Base-by-base conservation (phyloP, 2,888 invertebrate species). In the Pegoplata infirma region DNA sequence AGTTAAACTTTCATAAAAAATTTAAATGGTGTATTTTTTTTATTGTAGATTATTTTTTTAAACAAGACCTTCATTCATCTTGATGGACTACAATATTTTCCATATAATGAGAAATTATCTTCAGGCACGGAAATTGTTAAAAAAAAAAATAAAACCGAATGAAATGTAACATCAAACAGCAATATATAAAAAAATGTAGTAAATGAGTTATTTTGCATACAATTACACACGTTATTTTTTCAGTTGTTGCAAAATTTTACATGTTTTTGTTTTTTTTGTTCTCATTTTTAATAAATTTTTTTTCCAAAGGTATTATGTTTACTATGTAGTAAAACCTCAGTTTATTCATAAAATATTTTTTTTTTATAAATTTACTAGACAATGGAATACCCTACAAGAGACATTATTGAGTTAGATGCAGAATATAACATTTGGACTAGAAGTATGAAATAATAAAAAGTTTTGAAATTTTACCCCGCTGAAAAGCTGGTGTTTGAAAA, bases 161-260 rank as follows among this genome's bases (percentile, higher is more conserved):
- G 23, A 61, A 49, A 44, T 56, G 32, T 56, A 19, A 56, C 56
- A 47, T 72, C 72, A 64, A 64, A 64, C 64, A 72, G n/a, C n/a
- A n/a, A n/a, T n/a, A 56, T 44, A 3, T 28, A 28, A 49, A 61
- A 55, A 71, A 10, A 6, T 56, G 32, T 63, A 56, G 40, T 63
- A 63, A 64, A 72, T 64, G 72, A 61, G 64, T 64, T 72, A 64
- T 64, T 72, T 72, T 72, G 72, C 72, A 72, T 72, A 72, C 72
- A 72, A 72, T 72, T 72, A 72, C 49, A 72, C 72, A 49, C 47
- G 64, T 36, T 67, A n/a, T 40, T 21, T 19, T 12, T 14, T 12
- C 6, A 10, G 46, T 23, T 49, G 19, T 16, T 49, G 36, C 21
- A 63, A 63, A 32, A 63, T 16, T 63, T 49, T 40, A n/a, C 36